Evolutionary conservation across 2,113 vertebrate species (phyloP).

Genomic region (Zootoca vivipara): DNA sequence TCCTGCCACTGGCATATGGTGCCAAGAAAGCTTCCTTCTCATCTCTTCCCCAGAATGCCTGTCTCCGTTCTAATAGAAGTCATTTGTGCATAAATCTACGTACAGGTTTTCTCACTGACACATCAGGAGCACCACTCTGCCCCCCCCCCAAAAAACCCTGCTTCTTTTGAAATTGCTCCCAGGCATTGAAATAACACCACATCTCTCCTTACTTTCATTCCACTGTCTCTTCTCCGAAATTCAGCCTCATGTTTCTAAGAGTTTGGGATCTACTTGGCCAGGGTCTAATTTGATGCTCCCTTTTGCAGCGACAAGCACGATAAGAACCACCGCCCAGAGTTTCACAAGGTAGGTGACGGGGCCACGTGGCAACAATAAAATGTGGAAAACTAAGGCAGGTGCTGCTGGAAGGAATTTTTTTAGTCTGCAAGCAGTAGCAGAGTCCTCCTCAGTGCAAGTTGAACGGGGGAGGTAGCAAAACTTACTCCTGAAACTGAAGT

Average conservation of each 20-base stretch:
- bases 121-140: not conserved
- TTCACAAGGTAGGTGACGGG: constrained; percentile 88
- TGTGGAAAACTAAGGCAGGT: not conserved
- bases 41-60: not conserved
- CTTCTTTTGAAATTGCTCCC: not conserved
- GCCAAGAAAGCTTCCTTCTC: not conserved
- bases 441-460: not conserved
- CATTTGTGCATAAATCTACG: not conserved
- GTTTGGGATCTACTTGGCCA: not conserved
- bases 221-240: not conserved
- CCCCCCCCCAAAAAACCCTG: not conserved
- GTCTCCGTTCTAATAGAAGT: not conserved
- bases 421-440: not conserved
- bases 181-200: not conserved
- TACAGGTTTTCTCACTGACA: not conserved
- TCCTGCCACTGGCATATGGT: not conserved
- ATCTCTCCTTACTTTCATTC: not conserved
- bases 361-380: not conserved
- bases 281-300: not conserved
- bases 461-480: not conserved
- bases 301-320: constrained; percentile 92
- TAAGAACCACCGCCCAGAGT: constrained; percentile 92
- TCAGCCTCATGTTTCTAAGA: not conserved
- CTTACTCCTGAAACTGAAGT: not conserved
- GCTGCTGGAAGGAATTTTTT: too few relatives aligned